Base-by-base conservation (phyloP, 2,888 invertebrate species). In the Trilocha varians region DNA sequence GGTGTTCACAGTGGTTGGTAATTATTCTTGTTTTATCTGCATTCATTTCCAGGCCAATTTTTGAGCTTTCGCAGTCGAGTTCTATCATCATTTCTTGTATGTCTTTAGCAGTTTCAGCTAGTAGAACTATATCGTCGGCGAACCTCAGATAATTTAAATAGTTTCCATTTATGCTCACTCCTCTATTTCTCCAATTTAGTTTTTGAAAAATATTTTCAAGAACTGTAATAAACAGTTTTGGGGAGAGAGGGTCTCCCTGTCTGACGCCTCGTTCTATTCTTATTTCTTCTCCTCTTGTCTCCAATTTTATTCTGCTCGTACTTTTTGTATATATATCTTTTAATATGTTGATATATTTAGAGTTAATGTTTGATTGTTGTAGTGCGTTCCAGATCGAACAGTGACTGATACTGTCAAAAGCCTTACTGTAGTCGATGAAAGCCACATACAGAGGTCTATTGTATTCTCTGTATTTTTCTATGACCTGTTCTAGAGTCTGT, bases 371-470 rank as follows among this genome's bases (percentile, higher is more conserved):
- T 15, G 13, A 11, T 38, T 2, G 2, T 38, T 36, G 9, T 13
- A 42, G 13, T 39, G 39, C 42, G 1, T 39, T 33, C 36, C 42
- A 42, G 13, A 42, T 42, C 13, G 36, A 39, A 16, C 13, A 11
- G 18, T 42, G 42, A 9, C 33, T 39, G 2, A 39, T 39, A 16
- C 5, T 39, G 34, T 43, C 39, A 11, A 39, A 39, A 18, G 36
- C 42, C 14, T 43, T 39, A 5, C 17, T 34, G 16, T 42, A 42
- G 13, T 42, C 42, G 3, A 42, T 38, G 16, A 42, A 42, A 2
- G 42, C 38, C 8, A 39, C 6, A 32, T 42, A 39, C 16, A 42
- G 17, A 13, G 38, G 32, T 39, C 17, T 38, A 3, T 36, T 35
- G 13, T 9, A 39, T n/a, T 42, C 39, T 35, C 13, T 15, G 8